A percentile compares a stretch with the other conserved stretches of the same genome.
Conservation (phyloP, 2,888 invertebrate species). For the Callimorpha dominula region DNA sequence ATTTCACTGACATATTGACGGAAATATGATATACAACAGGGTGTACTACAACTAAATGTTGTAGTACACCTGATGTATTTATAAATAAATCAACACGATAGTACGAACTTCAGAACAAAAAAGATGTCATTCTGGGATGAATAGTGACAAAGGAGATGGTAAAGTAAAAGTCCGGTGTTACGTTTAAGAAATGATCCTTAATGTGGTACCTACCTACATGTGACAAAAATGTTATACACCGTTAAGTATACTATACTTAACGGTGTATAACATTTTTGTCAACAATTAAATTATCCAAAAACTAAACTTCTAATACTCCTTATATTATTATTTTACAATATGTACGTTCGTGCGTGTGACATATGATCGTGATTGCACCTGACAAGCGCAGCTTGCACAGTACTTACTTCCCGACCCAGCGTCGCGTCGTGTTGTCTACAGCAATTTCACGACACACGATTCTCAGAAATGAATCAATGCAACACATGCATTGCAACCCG, state of each 20-base stretch:
- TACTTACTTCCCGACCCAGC: conserved; percentile 42
- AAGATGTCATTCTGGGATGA: conserved; percentile 24
- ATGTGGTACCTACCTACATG: conserved; percentile 42
- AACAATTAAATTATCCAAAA: not conserved
- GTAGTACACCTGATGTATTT: too few species aligned
- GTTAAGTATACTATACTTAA: not conserved
- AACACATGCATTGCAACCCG: conserved; percentile 63
- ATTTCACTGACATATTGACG: too few species aligned
- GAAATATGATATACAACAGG: too few species aligned
- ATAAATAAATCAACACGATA: too few species aligned
- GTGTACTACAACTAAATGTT: too few species aligned
- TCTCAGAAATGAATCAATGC: conserved; percentile 73
- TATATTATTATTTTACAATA: conserved; percentile 12
- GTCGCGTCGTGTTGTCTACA: conserved; percentile 67
- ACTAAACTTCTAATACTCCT: not conserved
- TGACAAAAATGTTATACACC: conserved; percentile 48
- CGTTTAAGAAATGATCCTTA: conserved; percentile 50
- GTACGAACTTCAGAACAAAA: too few species aligned
- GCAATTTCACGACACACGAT: conserved; percentile 64
- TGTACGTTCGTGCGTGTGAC: conserved; percentile 53
- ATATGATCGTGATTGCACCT: conserved; percentile 70
- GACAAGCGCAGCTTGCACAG: conserved; percentile 47
- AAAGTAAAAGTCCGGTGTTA: conserved; percentile 39
- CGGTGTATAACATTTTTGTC: too few species aligned
- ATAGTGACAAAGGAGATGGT: conserved; percentile 46